A percentile compares a stretch with the other conserved stretches of the same genome.
Conservation (phyloP, 2,113 vertebrate species). For the Eulemur rufifrons region DNA sequence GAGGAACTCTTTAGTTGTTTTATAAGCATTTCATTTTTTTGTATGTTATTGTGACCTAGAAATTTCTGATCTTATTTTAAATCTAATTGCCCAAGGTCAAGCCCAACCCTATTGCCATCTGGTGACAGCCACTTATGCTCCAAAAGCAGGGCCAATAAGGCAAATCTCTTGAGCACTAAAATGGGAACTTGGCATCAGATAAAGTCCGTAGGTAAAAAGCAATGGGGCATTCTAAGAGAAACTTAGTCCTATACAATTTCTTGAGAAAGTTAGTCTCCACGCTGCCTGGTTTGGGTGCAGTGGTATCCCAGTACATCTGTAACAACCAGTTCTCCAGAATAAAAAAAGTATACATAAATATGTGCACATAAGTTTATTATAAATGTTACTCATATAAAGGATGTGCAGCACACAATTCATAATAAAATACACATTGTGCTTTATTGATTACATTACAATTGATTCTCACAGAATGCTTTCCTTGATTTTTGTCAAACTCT, state of each 20-base stretch:
- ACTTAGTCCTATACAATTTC: background rate
- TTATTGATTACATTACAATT: slow-evolving; percentile 39
- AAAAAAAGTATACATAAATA: background rate
- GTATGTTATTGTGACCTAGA: slow-evolving; percentile 51
- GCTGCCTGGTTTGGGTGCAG: background rate
- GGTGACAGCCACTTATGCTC: slow-evolving; percentile 21
- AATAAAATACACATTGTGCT: background rate
- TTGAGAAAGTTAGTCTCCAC: background rate
- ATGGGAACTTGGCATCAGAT: slow-evolving; percentile 17
- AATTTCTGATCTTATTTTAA: slow-evolving; percentile 44
- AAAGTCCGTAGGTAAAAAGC: slow-evolving; percentile 26
- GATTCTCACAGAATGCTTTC: slow-evolving; percentile 10
- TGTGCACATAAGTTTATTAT: background rate
- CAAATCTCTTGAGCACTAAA: slow-evolving; percentile 34
- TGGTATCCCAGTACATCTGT: background rate
- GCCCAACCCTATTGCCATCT: slow-evolving; percentile 41
- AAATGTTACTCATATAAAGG: background rate
- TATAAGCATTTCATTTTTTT: background rate
- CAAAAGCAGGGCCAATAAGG: background rate
- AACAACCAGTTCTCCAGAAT: background rate
- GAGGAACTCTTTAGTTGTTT: background rate
- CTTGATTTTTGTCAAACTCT: slow-evolving; percentile 16
- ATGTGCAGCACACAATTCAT: background rate
- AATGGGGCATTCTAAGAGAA: background rate
- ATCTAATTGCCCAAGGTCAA: slow-evolving; percentile 45